Conservation (phyloP, 2,888 invertebrate species). For the Drosophila mulleri region DNA sequence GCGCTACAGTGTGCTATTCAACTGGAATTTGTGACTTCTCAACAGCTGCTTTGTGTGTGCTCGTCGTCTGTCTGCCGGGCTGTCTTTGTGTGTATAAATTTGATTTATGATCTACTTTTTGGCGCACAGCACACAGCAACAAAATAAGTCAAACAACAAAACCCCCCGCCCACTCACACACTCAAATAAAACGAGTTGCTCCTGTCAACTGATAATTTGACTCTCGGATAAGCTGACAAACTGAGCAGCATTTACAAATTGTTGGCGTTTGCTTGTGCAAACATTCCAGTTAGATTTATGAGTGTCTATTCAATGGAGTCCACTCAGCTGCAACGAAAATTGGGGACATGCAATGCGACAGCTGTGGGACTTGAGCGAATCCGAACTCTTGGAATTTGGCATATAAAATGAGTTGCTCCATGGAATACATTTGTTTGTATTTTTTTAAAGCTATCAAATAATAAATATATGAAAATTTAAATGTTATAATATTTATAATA, state of each 20-base stretch:
- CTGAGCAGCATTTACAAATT: slow-evolving; percentile 44
- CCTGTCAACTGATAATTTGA: slow-evolving; percentile 65
- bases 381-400: not conserved
- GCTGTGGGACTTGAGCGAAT: not conserved
- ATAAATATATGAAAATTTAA: not conserved
- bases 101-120: slow-evolving; percentile 69
- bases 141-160: slow-evolving; percentile 40
- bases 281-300: slow-evolving; percentile 38
- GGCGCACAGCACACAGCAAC: slow-evolving; percentile 30
- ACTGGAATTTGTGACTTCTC: slow-evolving; percentile 32
- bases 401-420: not conserved
- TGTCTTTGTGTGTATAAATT: slow-evolving; percentile 43
- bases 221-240: slow-evolving; percentile 44
- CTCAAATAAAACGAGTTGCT: slow-evolving; percentile 48
- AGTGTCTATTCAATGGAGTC: slow-evolving; percentile 20
- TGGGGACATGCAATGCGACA: slow-evolving; percentile 8
- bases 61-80: slow-evolving; percentile 10
- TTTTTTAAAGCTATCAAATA: not conserved
- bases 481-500: not conserved
- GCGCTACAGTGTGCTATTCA: slow-evolving; percentile 14
- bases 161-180: not conserved
- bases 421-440: not conserved
- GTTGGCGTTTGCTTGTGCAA: slow-evolving; percentile 28
- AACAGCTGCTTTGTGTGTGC: slow-evolving; percentile 18
- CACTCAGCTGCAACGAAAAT: slow-evolving; percentile 6